phyloP scores from a whole-genome alignment of 2,888 invertebrate genomes.

The Epirrita christyi region DNA sequence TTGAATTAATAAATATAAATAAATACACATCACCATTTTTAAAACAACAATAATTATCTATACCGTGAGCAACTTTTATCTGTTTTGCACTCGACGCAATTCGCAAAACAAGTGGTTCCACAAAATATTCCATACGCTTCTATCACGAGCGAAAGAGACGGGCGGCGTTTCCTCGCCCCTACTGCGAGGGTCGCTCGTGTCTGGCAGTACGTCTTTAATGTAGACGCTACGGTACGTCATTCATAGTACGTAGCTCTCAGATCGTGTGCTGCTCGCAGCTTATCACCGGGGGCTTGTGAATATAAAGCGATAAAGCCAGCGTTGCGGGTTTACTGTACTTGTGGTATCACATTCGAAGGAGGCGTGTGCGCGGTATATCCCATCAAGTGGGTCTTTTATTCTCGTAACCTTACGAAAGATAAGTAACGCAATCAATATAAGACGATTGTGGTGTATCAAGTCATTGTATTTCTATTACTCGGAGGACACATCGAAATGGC shows the following conservation, averaged over 20 bases:
- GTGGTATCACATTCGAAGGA: conserved; percentile 73
- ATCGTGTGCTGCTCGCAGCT: conserved; percentile 73
- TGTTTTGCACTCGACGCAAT: conserved; percentile 76
- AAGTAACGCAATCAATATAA: conserved; percentile 47
- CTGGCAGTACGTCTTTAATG: conserved; percentile 69
- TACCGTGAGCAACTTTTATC: conserved; percentile 52
- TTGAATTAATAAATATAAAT: not conserved
- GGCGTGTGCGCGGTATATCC: conserved; percentile 70
- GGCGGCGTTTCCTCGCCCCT: conserved; percentile 61
- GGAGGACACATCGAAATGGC: conserved; percentile 65
- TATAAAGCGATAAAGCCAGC: conserved; percentile 75
- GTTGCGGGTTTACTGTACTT: conserved; percentile 64
- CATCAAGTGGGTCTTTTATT: conserved; percentile 51
- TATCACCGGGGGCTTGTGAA: conserved; percentile 70
- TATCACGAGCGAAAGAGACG: conserved; percentile 77
- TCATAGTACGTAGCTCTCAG: conserved; percentile 85
- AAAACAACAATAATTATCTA: conserved; percentile 42
- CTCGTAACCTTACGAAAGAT: conserved; percentile 57
- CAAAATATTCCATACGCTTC: conserved; percentile 81
- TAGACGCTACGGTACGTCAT: conserved; percentile 73
- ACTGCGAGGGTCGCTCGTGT: conserved; percentile 63
- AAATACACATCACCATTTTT: conserved; percentile 20
- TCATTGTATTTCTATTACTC: conserved; percentile 50
- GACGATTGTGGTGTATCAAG: conserved; percentile 43
- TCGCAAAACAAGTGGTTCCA: conserved; percentile 80